A percentile compares a stretch with the other conserved stretches of the same genome.
Conservation (phyloP, 2,113 vertebrate species). For the Bucco capensis region DNA sequence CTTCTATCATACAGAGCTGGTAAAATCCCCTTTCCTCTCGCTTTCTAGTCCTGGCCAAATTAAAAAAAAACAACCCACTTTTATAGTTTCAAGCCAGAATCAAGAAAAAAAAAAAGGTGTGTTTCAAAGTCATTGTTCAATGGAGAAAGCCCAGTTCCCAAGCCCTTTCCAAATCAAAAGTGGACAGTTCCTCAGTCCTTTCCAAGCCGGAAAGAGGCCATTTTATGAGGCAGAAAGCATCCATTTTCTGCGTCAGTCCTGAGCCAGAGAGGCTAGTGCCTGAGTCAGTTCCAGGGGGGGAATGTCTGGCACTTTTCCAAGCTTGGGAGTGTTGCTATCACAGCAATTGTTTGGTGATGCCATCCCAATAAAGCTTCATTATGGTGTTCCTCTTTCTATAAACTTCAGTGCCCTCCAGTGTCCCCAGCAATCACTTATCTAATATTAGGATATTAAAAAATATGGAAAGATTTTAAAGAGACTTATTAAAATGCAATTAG, state of each 20-base stretch:
- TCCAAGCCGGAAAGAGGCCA: slow-evolving; percentile 45
- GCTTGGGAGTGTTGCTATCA: slow-evolving; percentile 56
- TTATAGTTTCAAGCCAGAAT: not conserved
- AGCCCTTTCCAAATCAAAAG: slow-evolving; percentile 10
- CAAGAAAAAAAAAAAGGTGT: not conserved
- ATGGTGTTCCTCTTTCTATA: slow-evolving; percentile 64
- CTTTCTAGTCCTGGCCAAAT: not conserved
- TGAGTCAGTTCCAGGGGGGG: slow-evolving; percentile 53
- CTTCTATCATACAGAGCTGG: not conserved
- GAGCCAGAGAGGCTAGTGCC: slow-evolving; percentile 28
- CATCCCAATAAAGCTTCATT: slow-evolving; percentile 64
- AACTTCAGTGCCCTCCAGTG: slow-evolving; percentile 80
- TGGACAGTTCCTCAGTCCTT: slow-evolving; percentile 20
- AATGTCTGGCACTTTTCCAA: slow-evolving; percentile 51
- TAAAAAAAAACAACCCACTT: not conserved
- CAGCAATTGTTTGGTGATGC: slow-evolving; percentile 57
- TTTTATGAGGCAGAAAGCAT: slow-evolving; percentile 57
- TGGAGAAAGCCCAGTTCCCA: not conserved
- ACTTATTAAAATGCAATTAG: slow-evolving; percentile 85
- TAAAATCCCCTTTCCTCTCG: not conserved
- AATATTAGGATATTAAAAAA: slow-evolving; percentile 87
- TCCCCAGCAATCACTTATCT: slow-evolving; percentile 82
- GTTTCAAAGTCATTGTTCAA: not conserved
- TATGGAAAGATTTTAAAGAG: slow-evolving; percentile 83
- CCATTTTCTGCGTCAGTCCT: slow-evolving; percentile 57